These are phyloP conservation scores for Ceramica pisi DNA, from an alignment of 2,888 invertebrate species.

Conservation along the genomic window DNA sequence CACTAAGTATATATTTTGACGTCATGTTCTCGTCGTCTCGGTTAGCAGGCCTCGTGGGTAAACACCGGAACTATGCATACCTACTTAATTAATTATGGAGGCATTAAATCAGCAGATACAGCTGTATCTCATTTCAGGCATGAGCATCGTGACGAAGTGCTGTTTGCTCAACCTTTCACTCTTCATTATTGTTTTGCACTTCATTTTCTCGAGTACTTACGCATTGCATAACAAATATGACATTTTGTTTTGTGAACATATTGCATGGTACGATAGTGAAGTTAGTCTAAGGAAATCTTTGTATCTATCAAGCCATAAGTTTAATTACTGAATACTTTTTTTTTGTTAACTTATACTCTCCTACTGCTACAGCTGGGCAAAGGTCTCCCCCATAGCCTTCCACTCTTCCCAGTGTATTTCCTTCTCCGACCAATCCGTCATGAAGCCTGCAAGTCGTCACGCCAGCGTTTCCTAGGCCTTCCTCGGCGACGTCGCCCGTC, in stretches of 20 bases:
- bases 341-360: too few species aligned
- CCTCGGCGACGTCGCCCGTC: too few species aligned
- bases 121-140: slow-evolving; percentile 35
- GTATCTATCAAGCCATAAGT: not conserved
- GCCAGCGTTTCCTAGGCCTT: too few species aligned
- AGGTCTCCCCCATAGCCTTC: too few species aligned
- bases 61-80: slow-evolving; percentile 25
- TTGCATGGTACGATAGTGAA: not conserved
- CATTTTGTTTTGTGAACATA: slow-evolving; percentile 9
- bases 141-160: slow-evolving; percentile 33
- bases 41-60: slow-evolving; percentile 16
- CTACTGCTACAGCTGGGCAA: too few species aligned
- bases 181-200: slow-evolving; percentile 46
- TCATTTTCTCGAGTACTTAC: slow-evolving; percentile 27
- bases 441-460: too few species aligned
- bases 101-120: slow-evolving; percentile 26
- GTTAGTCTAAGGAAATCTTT: not conserved
- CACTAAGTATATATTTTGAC: not conserved
- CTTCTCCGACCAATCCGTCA: too few species aligned
- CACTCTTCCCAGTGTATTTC: too few species aligned
- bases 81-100: slow-evolving; percentile 28
- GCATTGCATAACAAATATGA: slow-evolving; percentile 38
- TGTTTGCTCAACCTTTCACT: slow-evolving; percentile 57
- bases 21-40: not conserved
- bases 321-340: too few species aligned